phyloP scores from a whole-genome alignment of 2,797 vertebrate genomes.

The Presbytis comata region DNA sequence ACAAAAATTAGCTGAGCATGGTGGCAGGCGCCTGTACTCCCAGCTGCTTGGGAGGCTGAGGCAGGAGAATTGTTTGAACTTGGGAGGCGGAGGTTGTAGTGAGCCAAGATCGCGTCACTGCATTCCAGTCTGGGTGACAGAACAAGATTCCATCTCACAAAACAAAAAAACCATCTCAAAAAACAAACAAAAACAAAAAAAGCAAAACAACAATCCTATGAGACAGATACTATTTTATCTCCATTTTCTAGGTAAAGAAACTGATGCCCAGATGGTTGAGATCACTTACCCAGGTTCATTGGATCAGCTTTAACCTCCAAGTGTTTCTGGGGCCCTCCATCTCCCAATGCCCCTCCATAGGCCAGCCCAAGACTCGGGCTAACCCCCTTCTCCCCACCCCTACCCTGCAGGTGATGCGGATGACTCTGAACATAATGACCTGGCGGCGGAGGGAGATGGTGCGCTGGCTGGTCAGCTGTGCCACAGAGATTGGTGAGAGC shows the following conservation, averaged over 20 bases:
- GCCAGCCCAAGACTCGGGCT: background rate
- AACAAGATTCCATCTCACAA: too few relatives aligned
- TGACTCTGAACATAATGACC: constrained; percentile 82
- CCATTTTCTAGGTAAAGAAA: background rate
- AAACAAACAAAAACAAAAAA: too few relatives aligned
- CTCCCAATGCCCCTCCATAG: rapidly evolving
- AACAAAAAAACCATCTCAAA: too few relatives aligned
- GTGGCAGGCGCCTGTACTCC: too few relatives aligned
- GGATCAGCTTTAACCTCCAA: background rate
- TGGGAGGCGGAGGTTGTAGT: too few relatives aligned
- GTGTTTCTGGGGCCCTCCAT: background rate
- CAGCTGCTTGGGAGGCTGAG: too few relatives aligned
- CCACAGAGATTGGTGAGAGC: constrained; percentile 83
- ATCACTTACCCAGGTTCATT: too few relatives aligned
- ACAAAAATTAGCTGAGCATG: too few relatives aligned
- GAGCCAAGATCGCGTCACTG: too few relatives aligned
- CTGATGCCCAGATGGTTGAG: background rate
- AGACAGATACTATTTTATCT: background rate
- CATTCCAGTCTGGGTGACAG: too few relatives aligned
- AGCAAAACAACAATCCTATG: too few relatives aligned
- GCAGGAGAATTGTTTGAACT: too few relatives aligned
- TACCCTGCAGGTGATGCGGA: constrained; percentile 79
- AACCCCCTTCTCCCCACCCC: background rate
- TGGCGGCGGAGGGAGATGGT: constrained; percentile 85
- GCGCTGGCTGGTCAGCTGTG: constrained; percentile 83